Conservation (phyloP, 2,797 vertebrate genomes). For the Enteromius unitaeniatus region DNA sequence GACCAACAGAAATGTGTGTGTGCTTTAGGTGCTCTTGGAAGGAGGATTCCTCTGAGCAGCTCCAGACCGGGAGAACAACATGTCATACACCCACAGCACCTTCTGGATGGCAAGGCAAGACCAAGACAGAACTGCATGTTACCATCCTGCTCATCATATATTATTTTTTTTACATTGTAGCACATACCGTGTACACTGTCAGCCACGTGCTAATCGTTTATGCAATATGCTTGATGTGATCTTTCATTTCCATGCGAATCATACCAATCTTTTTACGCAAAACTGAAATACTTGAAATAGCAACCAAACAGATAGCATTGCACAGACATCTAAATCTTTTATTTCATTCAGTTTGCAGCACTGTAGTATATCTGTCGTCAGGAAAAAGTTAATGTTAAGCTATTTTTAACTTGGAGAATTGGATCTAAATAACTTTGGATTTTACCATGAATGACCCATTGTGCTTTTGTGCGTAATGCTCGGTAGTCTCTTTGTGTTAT, state of each 20-base stretch:
- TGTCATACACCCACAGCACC: slow-evolving; percentile 77
- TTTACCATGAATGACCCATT: not conserved
- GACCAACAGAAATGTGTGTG: slow-evolving; percentile 17
- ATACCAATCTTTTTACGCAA: not conserved
- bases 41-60: slow-evolving; percentile 63
- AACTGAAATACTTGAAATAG: not conserved
- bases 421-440: not conserved
- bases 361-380: not conserved
- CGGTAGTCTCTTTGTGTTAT: slow-evolving; percentile 7
- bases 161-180: not conserved
- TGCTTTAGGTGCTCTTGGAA: slow-evolving; percentile 62
- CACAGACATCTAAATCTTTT: not conserved
- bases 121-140: not conserved
- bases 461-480: not conserved
- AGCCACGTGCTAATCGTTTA: not conserved
- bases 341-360: not conserved
- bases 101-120: slow-evolving; percentile 79
- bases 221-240: not conserved
- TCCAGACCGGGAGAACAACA: slow-evolving; percentile 74
- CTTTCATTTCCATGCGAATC: not conserved
- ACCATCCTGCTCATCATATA: not conserved
- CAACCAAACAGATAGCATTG: not conserved
- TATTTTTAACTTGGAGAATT: not conserved
- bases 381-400: not conserved
- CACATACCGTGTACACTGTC: not conserved